Evolutionary conservation across 2,113 vertebrate species (phyloP).

Genomic region (Microcebus murinus): DNA sequence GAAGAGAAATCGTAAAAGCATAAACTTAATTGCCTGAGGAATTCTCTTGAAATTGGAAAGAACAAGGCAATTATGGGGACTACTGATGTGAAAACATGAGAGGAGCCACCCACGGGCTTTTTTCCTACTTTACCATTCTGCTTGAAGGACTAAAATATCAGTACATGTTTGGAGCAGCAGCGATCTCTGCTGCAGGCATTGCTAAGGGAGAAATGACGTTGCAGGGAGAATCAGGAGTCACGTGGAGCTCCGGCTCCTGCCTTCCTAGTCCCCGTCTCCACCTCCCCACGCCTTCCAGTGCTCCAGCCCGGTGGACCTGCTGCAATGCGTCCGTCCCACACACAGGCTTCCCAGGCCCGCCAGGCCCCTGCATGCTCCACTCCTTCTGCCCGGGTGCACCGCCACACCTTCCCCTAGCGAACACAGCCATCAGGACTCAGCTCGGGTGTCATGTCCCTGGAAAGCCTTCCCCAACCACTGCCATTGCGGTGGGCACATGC

Average conservation of each 20-base stretch:
- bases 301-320: background rate
- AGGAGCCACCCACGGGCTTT: background rate
- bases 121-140: background rate
- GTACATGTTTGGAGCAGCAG: background rate
- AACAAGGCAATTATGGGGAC: constrained; percentile 45
- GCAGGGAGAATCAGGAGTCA: background rate
- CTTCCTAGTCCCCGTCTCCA: background rate
- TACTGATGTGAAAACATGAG: background rate
- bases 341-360: background rate
- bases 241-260: too few relatives aligned
- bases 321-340: background rate
- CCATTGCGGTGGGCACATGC: background rate
- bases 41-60: constrained; percentile 50
- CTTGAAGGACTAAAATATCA: background rate
- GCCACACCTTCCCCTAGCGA: too few relatives aligned
- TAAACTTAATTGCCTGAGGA: constrained; percentile 39
- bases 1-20: constrained; percentile 27
- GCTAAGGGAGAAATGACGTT: background rate
- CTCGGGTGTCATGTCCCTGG: too few relatives aligned
- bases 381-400: background rate
- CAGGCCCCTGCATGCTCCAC: too few relatives aligned
- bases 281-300: background rate
- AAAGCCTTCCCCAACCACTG: background rate
- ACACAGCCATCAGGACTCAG: too few relatives aligned
- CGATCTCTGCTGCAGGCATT: background rate